Conservation (phyloP, 2,113 vertebrate species). For the Acrocephalus arundinaceus region DNA sequence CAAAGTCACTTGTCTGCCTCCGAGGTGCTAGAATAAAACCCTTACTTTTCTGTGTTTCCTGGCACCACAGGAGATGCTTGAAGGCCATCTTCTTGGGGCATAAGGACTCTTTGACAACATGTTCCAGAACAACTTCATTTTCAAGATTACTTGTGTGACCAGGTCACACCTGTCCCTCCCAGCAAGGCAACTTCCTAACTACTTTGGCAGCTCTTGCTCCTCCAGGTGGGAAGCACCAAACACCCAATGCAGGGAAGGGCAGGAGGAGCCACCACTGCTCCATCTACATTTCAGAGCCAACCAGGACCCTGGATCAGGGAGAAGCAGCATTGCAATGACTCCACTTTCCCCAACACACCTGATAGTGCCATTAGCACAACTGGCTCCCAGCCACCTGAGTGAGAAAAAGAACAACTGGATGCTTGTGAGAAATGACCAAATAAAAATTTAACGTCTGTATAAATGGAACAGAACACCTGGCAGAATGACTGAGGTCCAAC, state of each 20-base stretch:
- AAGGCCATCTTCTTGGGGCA: background rate
- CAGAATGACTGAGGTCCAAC: background rate
- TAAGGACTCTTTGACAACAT: background rate
- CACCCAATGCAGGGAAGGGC: rapidly evolving
- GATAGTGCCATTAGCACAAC: background rate
- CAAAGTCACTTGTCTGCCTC: background rate
- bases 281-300: background rate
- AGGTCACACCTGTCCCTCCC: background rate
- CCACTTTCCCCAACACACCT: background rate
- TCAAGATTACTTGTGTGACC: background rate
- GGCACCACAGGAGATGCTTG: background rate
- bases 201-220: background rate
- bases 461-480: conserved; percentile 26
- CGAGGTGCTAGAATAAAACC: background rate
- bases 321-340: background rate
- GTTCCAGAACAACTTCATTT: background rate
- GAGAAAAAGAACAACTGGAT: background rate
- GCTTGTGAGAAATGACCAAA: background rate
- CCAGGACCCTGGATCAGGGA: rapidly evolving
- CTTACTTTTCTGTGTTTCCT: background rate
- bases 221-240: background rate
- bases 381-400: background rate
- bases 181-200: background rate
- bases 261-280: background rate
- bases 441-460: background rate